A percentile compares a stretch with the other conserved stretches of the same genome.
Conservation (phyloP, 1,140 invertebrate genomes). For the Luehdorfia chinensis region DNA sequence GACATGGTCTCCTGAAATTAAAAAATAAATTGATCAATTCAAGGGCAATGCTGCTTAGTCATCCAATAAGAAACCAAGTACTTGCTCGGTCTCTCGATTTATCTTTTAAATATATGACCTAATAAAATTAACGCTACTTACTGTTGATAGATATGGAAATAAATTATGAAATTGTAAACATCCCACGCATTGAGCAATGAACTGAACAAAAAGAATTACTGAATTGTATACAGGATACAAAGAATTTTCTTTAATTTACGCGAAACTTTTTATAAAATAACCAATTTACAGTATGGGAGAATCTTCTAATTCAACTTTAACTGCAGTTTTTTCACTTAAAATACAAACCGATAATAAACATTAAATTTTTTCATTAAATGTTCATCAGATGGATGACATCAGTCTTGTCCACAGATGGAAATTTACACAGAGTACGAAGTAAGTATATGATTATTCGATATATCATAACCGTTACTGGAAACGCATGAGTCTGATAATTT, state of each 20-base stretch:
- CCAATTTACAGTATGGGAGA: background rate
- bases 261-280: background rate
- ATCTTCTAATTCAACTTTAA: background rate
- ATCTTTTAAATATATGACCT: background rate
- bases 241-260: conserved; percentile 12
- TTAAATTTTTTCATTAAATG: conserved; percentile 27
- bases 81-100: background rate
- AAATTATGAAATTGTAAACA: conserved; percentile 46
- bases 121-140: conserved; percentile 14
- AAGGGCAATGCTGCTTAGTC: conserved; percentile 34
- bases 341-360: background rate
- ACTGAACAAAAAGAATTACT: conserved; percentile 35
- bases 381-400: conserved; percentile 45
- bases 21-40: conserved; percentile 25
- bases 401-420: conserved; percentile 20
- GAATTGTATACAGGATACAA: conserved; percentile 15
- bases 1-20: conserved; percentile 55
- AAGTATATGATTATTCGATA: too few relatives aligned
- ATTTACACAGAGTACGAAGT: conserved; percentile 5
- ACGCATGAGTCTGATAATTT: too few relatives aligned
- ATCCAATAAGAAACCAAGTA: background rate
- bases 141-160: conserved; percentile 20
- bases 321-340: background rate
- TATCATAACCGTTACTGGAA: too few relatives aligned
- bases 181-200: conserved; percentile 63